Evolutionary conservation across 2,888 invertebrate genomes (phyloP).

Genomic region (Drosophila lacicola): DNA sequence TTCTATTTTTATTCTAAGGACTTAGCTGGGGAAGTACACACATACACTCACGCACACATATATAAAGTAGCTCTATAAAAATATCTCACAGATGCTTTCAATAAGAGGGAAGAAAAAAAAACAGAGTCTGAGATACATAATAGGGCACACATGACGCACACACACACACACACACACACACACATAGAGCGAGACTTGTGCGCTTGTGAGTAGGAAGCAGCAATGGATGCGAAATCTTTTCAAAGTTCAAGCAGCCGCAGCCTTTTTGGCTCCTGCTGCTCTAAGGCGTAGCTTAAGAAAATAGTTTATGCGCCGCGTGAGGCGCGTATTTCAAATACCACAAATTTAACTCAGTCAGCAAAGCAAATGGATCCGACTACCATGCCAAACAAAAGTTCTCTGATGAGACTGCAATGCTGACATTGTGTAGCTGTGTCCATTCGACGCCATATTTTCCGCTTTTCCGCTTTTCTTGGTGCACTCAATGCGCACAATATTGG

Average conservation of each 20-base stretch:
- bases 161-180: constrained; percentile 7
- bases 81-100: constrained; percentile 74
- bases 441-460: constrained; percentile 16
- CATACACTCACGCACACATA: constrained; percentile 3
- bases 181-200: background rate
- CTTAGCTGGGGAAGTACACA: constrained; percentile 17
- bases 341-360: constrained; percentile 52
- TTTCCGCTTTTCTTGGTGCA: constrained; percentile 24
- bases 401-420: constrained; percentile 36
- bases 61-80: constrained; percentile 75
- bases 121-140: constrained; percentile 34
- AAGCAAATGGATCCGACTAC: constrained; percentile 11
- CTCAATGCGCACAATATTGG: constrained; percentile 37
- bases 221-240: constrained; percentile 36
- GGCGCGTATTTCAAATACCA: constrained; percentile 66
- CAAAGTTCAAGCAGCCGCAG: constrained; percentile 62
- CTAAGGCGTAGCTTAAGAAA: constrained; percentile 51
- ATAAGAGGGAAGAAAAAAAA: constrained; percentile 30
- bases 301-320: constrained; percentile 74
- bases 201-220: constrained; percentile 17
- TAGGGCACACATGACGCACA: constrained; percentile 37
- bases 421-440: constrained; percentile 9
- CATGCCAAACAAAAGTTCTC: constrained; percentile 23
- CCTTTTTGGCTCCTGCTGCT: constrained; percentile 43
- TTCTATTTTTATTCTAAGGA: constrained; percentile 19